Base-by-base conservation (phyloP, 2,113 vertebrate species). In the Caranx ignobilis region DNA sequence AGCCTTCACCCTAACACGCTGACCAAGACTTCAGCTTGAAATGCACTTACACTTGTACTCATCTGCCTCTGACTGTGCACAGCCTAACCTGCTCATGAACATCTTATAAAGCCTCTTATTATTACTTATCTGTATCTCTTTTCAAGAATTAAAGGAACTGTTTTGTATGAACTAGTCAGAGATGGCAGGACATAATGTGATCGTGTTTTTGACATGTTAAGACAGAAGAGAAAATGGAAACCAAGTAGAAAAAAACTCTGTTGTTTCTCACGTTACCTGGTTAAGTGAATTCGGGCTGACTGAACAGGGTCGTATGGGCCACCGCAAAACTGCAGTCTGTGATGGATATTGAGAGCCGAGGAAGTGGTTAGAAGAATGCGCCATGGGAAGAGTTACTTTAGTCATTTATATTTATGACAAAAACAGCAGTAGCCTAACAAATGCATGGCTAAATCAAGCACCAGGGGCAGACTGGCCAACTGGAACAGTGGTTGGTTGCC, bases 401-500 rank as follows among this genome's bases (percentile, higher is more conserved):
- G 45, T 77, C 63, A 78, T 72, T 61, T 72, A 73, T 81, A 87
- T 77, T 71, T 32, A 77, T 65, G 39, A 54, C 43, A 55, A 68
- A 77, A 77, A 21, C 60, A 55, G 41, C 32, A 61, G 45, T 72
- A 43, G 52, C 21, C 35, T 43, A 71, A 41, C 64, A 19, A 34
- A 31, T 76, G 61, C 60, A 26, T 21, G 59, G 9, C 55, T 61
- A 41, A 71, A 75, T 83, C 54, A 45, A 19, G 26, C 57, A 41
- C 21, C 48, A 60, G 43, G 48, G 54, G 34, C 57, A 47, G 59
- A 72, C 61, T 11, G 26, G n/a, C 48, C 66, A 55, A 47, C 52
- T 64, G 68, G 68, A 85, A 74, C 68, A 64, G 47, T 74, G 61
- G 63, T 59, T 0, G 6, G 57, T 3, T 57, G 37, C 11, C n/a